Base-by-base conservation (phyloP, 1,140 invertebrate species). In the Drosophila yakuba region DNA sequence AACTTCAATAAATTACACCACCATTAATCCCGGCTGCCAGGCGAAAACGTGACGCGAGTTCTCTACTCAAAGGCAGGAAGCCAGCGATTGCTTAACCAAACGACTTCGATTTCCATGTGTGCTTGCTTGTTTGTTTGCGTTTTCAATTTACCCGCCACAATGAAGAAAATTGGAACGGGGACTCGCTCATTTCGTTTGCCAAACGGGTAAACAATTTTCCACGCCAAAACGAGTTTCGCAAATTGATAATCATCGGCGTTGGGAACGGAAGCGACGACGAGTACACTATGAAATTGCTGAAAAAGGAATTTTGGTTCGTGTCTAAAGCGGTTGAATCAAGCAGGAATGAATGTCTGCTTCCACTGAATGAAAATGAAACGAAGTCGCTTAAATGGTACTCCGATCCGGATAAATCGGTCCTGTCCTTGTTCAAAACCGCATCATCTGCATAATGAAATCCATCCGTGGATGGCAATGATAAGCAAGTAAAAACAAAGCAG, bases 231-330 rank as follows among this genome's bases (percentile, higher is more conserved):
- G 60, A 78, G 61, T 75, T 64, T 78, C 52, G 57, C 57, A 86
- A 86, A 86, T 86, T 86, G 78, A 81, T 86, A 82, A 86, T 86
- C 78, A 81, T 67, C 74, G 51, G 64, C 45, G 44, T 64, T 59
- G 51, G 25, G 54, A 38, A 56, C 35, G 38, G 38, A 0, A 23
- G 32, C 8, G 32, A 32, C 32, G 32, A 32, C 32, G 32, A 58
- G 8, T 39, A 44, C 47, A 56, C 66, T 66, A 41, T 28, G 57
- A 17, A 50, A 63, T 63, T 67, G 43, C 32, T 28, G 28, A n/a
- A 56, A 51, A 35, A 17, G n/a, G 28, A 17, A 35, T 50, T 35
- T 39, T n/a, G 25, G 25, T 36, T 55, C 32, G 41, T 41, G 32
- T 25, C 23, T 17, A n/a, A 32, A 41, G 23, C 6, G 15, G n/a